Evolutionary conservation across 2,797 vertebrate genomes (phyloP), one percentile per base, ranked within the genome.

Genomic region (Ctenosaura bakeri): DNA sequence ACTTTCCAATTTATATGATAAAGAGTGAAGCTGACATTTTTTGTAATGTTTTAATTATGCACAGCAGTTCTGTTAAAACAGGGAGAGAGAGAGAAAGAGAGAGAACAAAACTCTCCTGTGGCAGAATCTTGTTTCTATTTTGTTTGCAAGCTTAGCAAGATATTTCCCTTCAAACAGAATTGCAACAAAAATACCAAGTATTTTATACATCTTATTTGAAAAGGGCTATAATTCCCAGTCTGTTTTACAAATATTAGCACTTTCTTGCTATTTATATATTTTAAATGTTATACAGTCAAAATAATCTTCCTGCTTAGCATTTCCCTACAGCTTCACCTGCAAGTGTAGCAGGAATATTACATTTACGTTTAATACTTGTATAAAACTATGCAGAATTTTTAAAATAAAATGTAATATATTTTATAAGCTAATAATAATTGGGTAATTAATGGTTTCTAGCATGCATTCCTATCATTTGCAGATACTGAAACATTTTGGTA

Each of bases 381-480:
- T 97, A 97, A 90, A 98, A 97, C 97, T 97, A 97, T 98, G 96
- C 98, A 98, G 97, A 98, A 95, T 95, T 97, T 97, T 94, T 93
- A 74, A 87, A 96, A 97, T 97, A 97, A 97, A 98, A 97, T 98
- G 97, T 98, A 98, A 97, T 98, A 98, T 98, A 98, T 98, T 98
- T 97, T 98, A 95, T 97, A 97, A 97, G 97, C 97, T 97, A 98
- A 98, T 98, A 97, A 97, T 97, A 98, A 98, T 98, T 97, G 98
- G 98, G 97, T 98, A 98, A 97, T 98, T 97, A 98, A 98, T 97
- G 97, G 97, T 98, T 98, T 98, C 97, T 97, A 97, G 98, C 93
- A 96, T 98, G 97, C 97, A 96, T 98, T 98, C 97, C 97, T 97
- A 95, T 95, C 97, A 93, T 95, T 97, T 97, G 95, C 97, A 96